Percentiles rank a stretch among this genome's conserved stretches.
phyloP scores from a whole-genome alignment of 2,888 invertebrate species.

The Cybosia mesomella region DNA sequence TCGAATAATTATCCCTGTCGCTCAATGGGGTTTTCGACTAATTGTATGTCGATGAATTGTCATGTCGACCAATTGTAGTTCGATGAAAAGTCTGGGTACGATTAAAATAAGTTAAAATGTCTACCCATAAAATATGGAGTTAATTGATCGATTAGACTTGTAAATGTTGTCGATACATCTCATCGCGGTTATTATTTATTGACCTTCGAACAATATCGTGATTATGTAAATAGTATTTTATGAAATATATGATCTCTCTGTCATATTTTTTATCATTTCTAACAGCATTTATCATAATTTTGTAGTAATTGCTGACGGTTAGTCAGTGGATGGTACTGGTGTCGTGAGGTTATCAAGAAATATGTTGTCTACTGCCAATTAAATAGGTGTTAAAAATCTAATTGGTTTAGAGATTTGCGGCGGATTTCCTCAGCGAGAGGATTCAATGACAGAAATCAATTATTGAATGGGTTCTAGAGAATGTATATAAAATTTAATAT shows the following conservation, averaged over 20 bases:
- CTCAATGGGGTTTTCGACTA: no score
- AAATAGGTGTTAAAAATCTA: not conserved
- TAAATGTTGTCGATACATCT: slow-evolving; percentile 9
- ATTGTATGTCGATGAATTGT: no score
- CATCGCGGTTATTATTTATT: slow-evolving; percentile 24
- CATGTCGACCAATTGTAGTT: no score
- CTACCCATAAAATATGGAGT: slow-evolving; percentile 24
- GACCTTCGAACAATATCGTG: slow-evolving; percentile 17
- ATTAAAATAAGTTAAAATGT: not conserved
- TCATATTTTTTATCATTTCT: not conserved
- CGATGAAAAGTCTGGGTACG: no score
- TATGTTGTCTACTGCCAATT: not conserved
- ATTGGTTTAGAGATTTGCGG: slow-evolving; percentile 1
- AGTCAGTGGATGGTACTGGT: not conserved
- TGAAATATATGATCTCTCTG: not conserved
- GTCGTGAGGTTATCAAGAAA: not conserved
- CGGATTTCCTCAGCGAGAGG: not conserved
- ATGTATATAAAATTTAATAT: not conserved
- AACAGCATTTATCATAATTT: not conserved
- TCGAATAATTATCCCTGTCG: no score
- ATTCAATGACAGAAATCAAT: not conserved
- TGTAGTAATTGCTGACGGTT: not conserved
- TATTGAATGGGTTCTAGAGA: not conserved
- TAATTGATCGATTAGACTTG: slow-evolving; percentile 24
- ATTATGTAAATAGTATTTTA: slow-evolving; percentile 10